Conservation (phyloP, 2,888 invertebrate species). For the Stramonita haemastoma region DNA sequence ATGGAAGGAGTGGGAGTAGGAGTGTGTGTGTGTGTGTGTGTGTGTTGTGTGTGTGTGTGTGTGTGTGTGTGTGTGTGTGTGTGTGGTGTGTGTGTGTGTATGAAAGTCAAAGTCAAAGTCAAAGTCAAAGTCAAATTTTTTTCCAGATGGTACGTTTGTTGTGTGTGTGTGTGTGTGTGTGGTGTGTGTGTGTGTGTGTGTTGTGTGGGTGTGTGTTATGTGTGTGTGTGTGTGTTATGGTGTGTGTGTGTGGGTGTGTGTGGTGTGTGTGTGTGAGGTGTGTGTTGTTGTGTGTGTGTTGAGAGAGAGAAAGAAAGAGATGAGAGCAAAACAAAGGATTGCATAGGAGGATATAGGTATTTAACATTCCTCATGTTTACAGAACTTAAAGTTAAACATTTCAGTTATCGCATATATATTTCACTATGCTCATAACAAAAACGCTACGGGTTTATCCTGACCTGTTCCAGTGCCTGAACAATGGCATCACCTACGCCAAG, state of each 20-base stretch:
- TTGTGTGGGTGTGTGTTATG: neutral
- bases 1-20: no score
- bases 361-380: no score
- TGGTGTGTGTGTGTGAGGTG: neutral
- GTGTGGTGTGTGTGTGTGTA: neutral
- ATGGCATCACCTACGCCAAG: conserved; percentile 70
- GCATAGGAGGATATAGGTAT: no score
- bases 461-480: conserved; percentile 66
- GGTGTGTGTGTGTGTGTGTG: neutral
- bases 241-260: neutral
- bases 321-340: no score
- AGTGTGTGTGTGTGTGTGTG: conserved; percentile 4
- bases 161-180: neutral
- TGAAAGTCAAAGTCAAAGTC: no score
- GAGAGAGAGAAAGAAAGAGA: no score
- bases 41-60: neutral
- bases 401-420: no score
- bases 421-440: no score
- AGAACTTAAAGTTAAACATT: no score
- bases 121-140: no score
- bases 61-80: neutral
- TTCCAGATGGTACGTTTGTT: no score
- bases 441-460: neutral
- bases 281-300: no score
- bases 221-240: conserved; percentile 7